Conservation (phyloP, 2,113 vertebrate species). For the Zosterops hypoxanthus region DNA sequence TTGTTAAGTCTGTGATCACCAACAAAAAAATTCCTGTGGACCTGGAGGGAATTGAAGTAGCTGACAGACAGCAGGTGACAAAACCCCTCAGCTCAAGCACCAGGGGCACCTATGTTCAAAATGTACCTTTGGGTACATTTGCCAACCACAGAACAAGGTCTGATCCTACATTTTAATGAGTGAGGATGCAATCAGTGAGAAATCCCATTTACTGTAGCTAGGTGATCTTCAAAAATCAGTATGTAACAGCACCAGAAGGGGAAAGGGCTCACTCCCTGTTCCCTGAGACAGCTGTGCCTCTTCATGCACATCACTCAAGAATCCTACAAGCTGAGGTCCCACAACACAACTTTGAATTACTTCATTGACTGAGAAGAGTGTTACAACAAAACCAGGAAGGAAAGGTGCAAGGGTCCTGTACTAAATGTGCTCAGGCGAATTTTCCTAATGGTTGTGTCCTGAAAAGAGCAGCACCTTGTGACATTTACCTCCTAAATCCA, state of each 20-base stretch:
- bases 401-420: neutral
- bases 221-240: neutral
- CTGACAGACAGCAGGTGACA: neutral
- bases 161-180: neutral
- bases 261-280: neutral
- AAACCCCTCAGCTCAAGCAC: neutral
- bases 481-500: neutral
- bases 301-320: neutral
- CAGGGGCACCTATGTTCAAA: neutral
- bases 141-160: neutral
- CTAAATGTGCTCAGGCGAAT: neutral
- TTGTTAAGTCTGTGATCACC: neutral
- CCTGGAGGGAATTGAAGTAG: neutral
- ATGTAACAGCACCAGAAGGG: neutral
- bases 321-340: neutral
- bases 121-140: neutral
- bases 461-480: neutral
- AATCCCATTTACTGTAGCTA: fast-evolving
- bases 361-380: neutral
- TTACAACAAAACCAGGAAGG: neutral
- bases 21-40: neutral
- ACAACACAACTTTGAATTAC: neutral
- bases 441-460: neutral
- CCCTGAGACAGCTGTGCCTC: neutral
- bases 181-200: neutral